Evolutionary conservation across 2,113 vertebrate species (phyloP).

Genomic region (Entomyzon cyanotis): DNA sequence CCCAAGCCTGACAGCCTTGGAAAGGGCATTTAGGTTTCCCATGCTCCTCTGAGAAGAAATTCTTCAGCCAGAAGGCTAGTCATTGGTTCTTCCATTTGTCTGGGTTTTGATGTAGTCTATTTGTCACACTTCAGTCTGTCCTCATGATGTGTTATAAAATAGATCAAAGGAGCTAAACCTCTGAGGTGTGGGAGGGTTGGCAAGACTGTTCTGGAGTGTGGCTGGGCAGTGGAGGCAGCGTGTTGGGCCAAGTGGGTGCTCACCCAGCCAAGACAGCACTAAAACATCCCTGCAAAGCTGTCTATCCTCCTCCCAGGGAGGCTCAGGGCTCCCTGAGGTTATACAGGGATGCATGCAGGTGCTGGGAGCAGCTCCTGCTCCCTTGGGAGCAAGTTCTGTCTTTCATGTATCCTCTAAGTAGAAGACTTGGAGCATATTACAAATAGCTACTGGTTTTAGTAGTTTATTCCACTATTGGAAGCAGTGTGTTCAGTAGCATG

Average conservation of each 20-base stretch:
- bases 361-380: rapidly evolving
- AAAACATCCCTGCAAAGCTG: neutral
- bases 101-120: neutral
- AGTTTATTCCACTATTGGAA: neutral
- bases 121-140: neutral
- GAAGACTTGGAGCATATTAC: neutral
- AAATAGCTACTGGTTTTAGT: neutral
- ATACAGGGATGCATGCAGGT: rapidly evolving
- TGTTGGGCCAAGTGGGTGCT: neutral
- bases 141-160: neutral
- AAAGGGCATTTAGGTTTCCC: neutral
- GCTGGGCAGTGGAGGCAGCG: rapidly evolving
- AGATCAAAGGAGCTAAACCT: neutral
- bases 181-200: neutral
- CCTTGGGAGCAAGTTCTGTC: neutral
- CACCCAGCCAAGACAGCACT: neutral
- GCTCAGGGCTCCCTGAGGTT: neutral
- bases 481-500: neutral
- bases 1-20: neutral
- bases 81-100: neutral
- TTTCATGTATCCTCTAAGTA: rapidly evolving
- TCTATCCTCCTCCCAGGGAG: rapidly evolving
- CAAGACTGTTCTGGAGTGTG: neutral
- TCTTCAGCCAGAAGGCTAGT: neutral
- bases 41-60: neutral